Evolutionary conservation across 1,140 invertebrate species (phyloP), one percentile per base, ranked within the genome.

Genomic region (Tribolium castaneum): DNA sequence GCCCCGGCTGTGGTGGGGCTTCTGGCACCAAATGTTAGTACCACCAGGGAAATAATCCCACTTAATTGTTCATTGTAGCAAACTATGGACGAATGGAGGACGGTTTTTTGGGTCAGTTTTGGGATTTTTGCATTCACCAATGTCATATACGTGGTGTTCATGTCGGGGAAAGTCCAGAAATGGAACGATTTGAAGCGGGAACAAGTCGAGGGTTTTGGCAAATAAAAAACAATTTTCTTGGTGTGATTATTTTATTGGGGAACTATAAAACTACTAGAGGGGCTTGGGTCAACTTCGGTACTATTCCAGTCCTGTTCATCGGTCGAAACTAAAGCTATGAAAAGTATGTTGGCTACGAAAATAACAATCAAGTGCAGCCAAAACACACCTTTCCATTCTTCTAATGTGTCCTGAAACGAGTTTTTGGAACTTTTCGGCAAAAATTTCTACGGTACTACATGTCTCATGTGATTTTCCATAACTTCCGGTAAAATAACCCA

Each of bases 61-160:
- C 10, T 35, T 35, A 35, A 72, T 7, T 22, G 1, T 1, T 50
- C 1, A 75, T 85, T 90, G 70, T 87, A 95, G 94, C 91, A 92
- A 83, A 91, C 91, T 2, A 82, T 93, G 12, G 86, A 89, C 6
- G 91, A 96, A 87, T 97, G 96, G 96, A 89, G 93, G 74, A 84
- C 90, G 3, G 94, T 97, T 1, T 97, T 96, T 85, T 97, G 94
- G 92, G 93, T 96, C 76, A 90, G 93, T 0, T 89, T 94, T 34
- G 92, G 85, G 0, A 90, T 96, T 0, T 94, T 95, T 79, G 86
- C 91, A 6, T 83, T 92, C 9, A 95, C 94, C 0, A 94, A 94
- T 75, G 78, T 94, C 5, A 84, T 96, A 3, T 97, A 93, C 82
- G 87, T 93, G 3, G 82, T 94, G 5, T 92, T 91, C 86, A 93